Percentiles rank a stretch among this genome's conserved stretches.
phyloP scores from a whole-genome alignment of 1,140 invertebrate species.

The Lucilia sericata region DNA sequence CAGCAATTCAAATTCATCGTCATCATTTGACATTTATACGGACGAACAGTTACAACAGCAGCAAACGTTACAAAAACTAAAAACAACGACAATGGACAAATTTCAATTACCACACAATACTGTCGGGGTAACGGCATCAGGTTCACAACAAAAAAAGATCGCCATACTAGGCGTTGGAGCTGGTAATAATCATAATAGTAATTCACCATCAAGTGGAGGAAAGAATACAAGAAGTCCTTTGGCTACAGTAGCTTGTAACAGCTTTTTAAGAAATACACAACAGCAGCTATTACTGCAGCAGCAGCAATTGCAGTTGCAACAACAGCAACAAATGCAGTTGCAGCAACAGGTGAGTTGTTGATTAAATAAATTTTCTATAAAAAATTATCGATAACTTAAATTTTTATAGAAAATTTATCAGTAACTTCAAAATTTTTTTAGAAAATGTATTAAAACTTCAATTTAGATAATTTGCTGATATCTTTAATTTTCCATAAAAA shows the following conservation, averaged over 20 bases:
- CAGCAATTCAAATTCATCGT: slow-evolving; percentile 40
- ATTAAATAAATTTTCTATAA: no score
- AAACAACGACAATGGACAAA: slow-evolving; percentile 8
- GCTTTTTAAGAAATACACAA: slow-evolving; percentile 42
- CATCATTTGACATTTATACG: slow-evolving; percentile 42
- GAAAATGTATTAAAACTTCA: no score
- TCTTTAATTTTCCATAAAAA: no score
- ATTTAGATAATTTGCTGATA: no score
- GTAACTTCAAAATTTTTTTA: no score
- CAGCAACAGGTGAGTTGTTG: slow-evolving; percentile 21
- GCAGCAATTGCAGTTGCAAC: neutral
- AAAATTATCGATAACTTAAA: no score
- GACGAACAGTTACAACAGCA: slow-evolving; percentile 35
- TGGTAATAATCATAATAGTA: neutral
- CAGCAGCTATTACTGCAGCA: neutral
- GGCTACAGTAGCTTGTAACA: slow-evolving; percentile 56
- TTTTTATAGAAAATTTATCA: no score
- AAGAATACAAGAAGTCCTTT: slow-evolving; percentile 60
- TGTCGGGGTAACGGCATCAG: neutral
- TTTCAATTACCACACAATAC: slow-evolving; percentile 35
- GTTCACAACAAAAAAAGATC: slow-evolving; percentile 44
- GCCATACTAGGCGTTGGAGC: slow-evolving; percentile 42
- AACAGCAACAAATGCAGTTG: slow-evolving; percentile 43
- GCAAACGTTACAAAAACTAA: slow-evolving; percentile 25
- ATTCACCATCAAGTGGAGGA: slow-evolving; percentile 33